phyloP scores from a whole-genome alignment of 2,888 invertebrate species.

The Amphipoea oculea region DNA sequence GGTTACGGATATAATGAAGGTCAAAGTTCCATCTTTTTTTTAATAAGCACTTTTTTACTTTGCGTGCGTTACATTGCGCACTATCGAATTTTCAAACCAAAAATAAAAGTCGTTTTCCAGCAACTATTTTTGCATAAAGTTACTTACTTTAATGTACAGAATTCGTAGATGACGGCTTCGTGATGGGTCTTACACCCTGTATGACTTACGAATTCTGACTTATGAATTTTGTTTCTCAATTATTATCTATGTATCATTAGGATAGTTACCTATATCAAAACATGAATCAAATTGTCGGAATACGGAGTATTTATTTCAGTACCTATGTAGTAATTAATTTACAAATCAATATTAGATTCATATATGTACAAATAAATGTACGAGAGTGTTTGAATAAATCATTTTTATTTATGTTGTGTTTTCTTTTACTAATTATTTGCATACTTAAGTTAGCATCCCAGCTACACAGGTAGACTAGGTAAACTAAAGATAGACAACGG shows the following conservation, averaged over 20 bases:
- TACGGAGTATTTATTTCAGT: conserved; percentile 14
- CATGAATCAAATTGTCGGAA: conserved; percentile 26
- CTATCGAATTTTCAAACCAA: not conserved
- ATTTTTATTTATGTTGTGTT: conserved; percentile 42
- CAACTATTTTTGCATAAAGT: not conserved
- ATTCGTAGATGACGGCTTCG: not conserved
- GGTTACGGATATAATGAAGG: not conserved
- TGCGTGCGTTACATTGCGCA: not conserved
- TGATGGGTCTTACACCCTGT: not conserved
- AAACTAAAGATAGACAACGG: no score
- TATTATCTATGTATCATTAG: not conserved
- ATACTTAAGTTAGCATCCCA: no score
- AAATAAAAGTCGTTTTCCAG: not conserved
- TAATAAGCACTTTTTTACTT: not conserved
- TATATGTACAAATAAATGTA: conserved; percentile 36
- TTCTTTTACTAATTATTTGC: conserved; percentile 1
- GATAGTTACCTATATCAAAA: conserved; percentile 21
- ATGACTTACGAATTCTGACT: conserved; percentile 6
- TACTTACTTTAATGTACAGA: not conserved
- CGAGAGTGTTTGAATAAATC: conserved; percentile 43
- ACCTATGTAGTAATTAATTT: conserved; percentile 15
- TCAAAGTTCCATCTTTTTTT: not conserved
- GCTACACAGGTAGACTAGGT: no score
- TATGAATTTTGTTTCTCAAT: conserved; percentile 14
- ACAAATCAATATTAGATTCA: conserved; percentile 22